phyloP scores from a whole-genome alignment of 2,113 vertebrate genomes.

The Daphoenositta chrysoptera region DNA sequence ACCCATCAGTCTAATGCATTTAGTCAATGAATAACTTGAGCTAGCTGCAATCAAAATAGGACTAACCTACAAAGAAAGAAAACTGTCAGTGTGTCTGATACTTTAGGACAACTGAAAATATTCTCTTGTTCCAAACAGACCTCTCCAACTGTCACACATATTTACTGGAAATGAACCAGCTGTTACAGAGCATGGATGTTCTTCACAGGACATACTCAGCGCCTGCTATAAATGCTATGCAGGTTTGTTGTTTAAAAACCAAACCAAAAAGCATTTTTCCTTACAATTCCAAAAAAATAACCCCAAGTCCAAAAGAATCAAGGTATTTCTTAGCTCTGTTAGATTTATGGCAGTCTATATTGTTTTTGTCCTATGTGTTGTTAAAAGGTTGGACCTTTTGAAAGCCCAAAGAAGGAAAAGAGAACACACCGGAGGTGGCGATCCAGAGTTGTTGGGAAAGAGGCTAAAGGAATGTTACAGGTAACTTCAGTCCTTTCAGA shows the following conservation, averaged over 20 bases:
- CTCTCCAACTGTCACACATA: constrained; percentile 86
- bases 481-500: constrained; percentile 65
- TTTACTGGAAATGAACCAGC: constrained; percentile 90
- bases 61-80: neutral
- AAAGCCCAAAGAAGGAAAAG: constrained; percentile 97
- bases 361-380: constrained; percentile 46
- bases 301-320: neutral
- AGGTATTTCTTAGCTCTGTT: neutral
- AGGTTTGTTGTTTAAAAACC: constrained; percentile 75
- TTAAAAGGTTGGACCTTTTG: constrained; percentile 84
- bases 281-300: neutral
- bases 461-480: constrained; percentile 91
- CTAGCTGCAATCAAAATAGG: neutral
- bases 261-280: neutral
- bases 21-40: neutral
- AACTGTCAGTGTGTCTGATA: neutral
- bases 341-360: neutral
- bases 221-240: constrained; percentile 91
- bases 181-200: constrained; percentile 95
- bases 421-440: constrained; percentile 88
- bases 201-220: constrained; percentile 95
- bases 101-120: neutral
- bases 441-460: constrained; percentile 88
- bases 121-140: constrained; percentile 72
- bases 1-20: neutral